Evolutionary conservation across 2,797 vertebrate species (phyloP), one percentile per base, ranked within the genome.

Genomic region (Cirrhinus molitorella): DNA sequence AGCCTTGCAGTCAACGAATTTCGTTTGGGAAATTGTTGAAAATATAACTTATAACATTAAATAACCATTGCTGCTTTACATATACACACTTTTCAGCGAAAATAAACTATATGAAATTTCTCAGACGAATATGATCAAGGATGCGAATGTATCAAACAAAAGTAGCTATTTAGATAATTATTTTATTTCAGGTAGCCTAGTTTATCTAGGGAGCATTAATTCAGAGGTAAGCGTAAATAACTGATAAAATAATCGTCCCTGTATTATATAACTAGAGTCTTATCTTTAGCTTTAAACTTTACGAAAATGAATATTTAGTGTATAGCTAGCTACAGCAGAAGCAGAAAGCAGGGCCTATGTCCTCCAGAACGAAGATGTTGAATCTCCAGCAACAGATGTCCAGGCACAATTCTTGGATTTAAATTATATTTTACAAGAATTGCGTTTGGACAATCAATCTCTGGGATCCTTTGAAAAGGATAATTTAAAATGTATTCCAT

Each of bases 361-460:
- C 90, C 84, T 67, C 89, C 88, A 25, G 88, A 91, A 88, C 17
- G 88, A 86, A 89, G 94, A 94, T 90, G 93, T 84, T 90, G 95
- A 95, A 96, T 94, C 93, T 95, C 96, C 95, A 97, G 96, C 98
- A 97, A 99, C 97, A 98, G 98, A 99, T 99, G 98, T 99, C 98
- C 98, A 99, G 95, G 95, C 98, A 99, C 98, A 99, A 99, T 99
- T 99, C 98, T 99, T 97, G 97, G 96, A 95, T 95, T 93, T 90
- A 91, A 93, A 92, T 93, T 94, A 95, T 96, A 96, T 96, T 94
- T 96, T 95, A 97, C 98, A 99, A 99, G 98, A 99, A 99, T 99
- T 99, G 98, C 98, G 98, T 99, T 99, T 99, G 98, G 98, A 99
- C 98, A 99, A 99, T 99, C 98, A 99, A 94, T 89, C 94, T 96